A percentile compares a stretch with the other conserved stretches of the same genome.
Conservation (phyloP, 64 coral and sea anemone genomes). For the Pocillopora damicornis region DNA sequence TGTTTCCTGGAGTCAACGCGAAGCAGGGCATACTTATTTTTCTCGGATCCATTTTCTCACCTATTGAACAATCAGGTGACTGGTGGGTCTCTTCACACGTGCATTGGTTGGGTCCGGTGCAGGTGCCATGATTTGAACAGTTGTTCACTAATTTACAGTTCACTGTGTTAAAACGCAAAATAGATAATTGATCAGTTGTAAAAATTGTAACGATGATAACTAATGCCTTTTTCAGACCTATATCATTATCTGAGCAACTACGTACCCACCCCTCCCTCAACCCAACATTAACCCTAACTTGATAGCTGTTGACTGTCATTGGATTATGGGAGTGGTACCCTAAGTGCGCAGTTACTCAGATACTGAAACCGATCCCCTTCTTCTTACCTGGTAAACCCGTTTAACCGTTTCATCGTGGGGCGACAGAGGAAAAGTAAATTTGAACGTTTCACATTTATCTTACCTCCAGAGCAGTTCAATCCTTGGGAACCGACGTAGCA, state of each 20-base stretch:
- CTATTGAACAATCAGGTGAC: slow-evolving; percentile 28
- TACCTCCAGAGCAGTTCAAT: slow-evolving; percentile 64
- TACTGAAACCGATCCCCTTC: too few relatives aligned
- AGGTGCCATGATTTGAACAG: slow-evolving; percentile 40
- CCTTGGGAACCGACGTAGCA: slow-evolving; percentile 55
- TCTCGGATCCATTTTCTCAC: neutral
- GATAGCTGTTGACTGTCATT: too few relatives aligned
- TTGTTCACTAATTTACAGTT: slow-evolving; percentile 12
- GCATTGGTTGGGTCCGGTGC: slow-evolving; percentile 19
- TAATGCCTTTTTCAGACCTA: too few relatives aligned
- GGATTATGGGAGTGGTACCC: too few relatives aligned
- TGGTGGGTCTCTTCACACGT: neutral
- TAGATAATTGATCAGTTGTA: too few relatives aligned
- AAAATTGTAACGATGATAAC: too few relatives aligned
- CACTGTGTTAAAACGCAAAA: neutral
- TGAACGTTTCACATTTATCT: neutral
- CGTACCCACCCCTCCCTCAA: too few relatives aligned
- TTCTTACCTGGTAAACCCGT: neutral
- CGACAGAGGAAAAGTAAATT: neutral
- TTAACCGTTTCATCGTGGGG: neutral
- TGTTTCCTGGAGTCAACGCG: neutral
- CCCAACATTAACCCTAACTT: too few relatives aligned
- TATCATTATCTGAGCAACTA: too few relatives aligned
- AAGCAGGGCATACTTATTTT: neutral
- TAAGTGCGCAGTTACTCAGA: too few relatives aligned